These are phyloP conservation scores for Rhodeus uyekii DNA, from an alignment of 2,797 vertebrate species.

Conservation along the genomic window DNA sequence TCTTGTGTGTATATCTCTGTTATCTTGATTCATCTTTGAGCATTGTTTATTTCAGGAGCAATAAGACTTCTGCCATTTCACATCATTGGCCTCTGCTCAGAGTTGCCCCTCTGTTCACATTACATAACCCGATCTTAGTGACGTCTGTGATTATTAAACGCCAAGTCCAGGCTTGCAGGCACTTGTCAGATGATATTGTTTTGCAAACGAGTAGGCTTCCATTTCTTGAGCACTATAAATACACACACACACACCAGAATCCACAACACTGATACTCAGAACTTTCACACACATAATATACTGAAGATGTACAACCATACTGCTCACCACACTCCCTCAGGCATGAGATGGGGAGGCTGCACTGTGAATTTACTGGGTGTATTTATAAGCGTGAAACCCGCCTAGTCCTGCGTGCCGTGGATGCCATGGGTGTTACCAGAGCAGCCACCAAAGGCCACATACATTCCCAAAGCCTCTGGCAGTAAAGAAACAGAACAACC, in stretches of 20 bases:
- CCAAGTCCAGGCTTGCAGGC: slow-evolving; percentile 26
- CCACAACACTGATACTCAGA: slow-evolving; percentile 23
- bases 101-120: slow-evolving; percentile 14
- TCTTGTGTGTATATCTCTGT: background rate
- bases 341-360: slow-evolving; percentile 48
- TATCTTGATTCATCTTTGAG: background rate
- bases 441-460: slow-evolving; percentile 66
- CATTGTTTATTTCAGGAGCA: background rate
- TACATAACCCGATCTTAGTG: slow-evolving; percentile 33
- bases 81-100: background rate
- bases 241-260: slow-evolving; percentile 40
- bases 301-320: slow-evolving; percentile 35
- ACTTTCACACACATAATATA: slow-evolving; percentile 35
- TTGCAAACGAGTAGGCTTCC: slow-evolving; percentile 34
- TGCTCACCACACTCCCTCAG: slow-evolving; percentile 8
- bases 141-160: slow-evolving; percentile 2
- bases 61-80: slow-evolving; percentile 6
- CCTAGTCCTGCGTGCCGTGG: slow-evolving; percentile 65
- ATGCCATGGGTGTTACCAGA: slow-evolving; percentile 74
- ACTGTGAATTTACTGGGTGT: slow-evolving; percentile 67
- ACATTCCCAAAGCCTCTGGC: slow-evolving; percentile 62
- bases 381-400: slow-evolving; percentile 75
- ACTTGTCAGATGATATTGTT: slow-evolving; percentile 34
- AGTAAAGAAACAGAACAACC: slow-evolving; percentile 33
- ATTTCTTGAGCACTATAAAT: slow-evolving; percentile 56